A percentile compares a stretch with the other conserved stretches of the same genome.
Conservation (phyloP, 2,888 invertebrate genomes). For the Shargacucullia verbasci region DNA sequence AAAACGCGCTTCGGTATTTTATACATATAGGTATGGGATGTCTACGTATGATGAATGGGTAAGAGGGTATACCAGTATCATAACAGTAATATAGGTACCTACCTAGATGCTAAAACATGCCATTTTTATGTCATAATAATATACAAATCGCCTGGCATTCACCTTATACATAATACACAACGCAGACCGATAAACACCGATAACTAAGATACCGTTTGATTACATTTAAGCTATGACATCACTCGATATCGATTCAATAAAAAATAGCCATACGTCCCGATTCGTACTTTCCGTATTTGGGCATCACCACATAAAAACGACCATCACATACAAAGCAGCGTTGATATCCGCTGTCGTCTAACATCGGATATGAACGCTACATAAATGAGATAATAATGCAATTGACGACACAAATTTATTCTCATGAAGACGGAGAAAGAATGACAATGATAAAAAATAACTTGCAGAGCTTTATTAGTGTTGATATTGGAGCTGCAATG, state of each 20-base stretch:
- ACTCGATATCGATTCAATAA: conserved; percentile 24
- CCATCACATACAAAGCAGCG: conserved; percentile 25
- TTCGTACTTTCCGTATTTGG: conserved; percentile 39
- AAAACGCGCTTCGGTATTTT: no score
- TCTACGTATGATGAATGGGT: no score
- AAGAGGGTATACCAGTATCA: no score
- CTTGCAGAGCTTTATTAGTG: conserved; percentile 10
- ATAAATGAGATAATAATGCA: conserved; percentile 25
- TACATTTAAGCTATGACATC: conserved; percentile 38
- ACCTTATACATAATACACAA: conserved; percentile 25
- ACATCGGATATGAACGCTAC: conserved; percentile 1
- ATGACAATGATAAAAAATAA: conserved; percentile 40
- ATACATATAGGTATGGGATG: no score
- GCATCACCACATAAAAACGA: conserved; percentile 21
- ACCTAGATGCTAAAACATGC: no score
- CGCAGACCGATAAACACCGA: conserved; percentile 13
- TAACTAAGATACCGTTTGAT: conserved; percentile 24
- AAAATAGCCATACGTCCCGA: conserved; percentile 29
- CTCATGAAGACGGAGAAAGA: conserved; percentile 24
- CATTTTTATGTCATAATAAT: not conserved
- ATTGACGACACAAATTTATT: conserved; percentile 24
- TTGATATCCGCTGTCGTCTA: conserved; percentile 26
- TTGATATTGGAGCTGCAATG: conserved; percentile 12
- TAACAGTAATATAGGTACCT: no score
- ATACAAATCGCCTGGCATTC: conserved; percentile 7